Base-by-base conservation (phyloP, 2,113 vertebrate genomes). In the Leptobrachium leishanense region DNA sequence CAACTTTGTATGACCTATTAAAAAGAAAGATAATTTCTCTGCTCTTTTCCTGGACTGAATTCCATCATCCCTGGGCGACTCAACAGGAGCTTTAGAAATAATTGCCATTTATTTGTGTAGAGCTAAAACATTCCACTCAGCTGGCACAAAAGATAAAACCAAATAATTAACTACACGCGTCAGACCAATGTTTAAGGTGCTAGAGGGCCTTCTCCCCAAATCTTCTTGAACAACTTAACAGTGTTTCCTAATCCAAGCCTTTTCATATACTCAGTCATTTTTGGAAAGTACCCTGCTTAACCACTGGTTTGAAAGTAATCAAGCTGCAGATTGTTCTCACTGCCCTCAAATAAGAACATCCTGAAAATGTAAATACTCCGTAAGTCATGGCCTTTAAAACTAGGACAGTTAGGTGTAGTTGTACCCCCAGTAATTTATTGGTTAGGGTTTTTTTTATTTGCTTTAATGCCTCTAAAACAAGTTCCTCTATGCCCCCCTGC, bases 41-140 rank as follows among this genome's bases (percentile, higher is more conserved):
- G 12, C 31, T 68, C 39, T 57, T 76, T 68, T 44, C 6, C 68
- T 70, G 68, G 20, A 72, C 42, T 46, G 59, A 39, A 44, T 63
- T 74, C 43, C 43, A 5, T 72, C 57, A 43, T 31, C 43, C 39
- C 39, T 57, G 42, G 55, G 15, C 11, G 40, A 53, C 54, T 50
- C 41, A 64, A 40, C 11, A 12, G 41, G 68, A 20, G 54, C 53
- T 69, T 69, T 46, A 53, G 31, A 78, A 63, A 72, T 46, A 39
- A 50, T 31, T 59, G 4, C 2, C 75, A n/a, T 66, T 68, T 68
- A 69, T 70, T 44, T 77, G 31, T 46, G 43, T 40, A 67, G 13
- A 42, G 57, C 72, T 9, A 59, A 53, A 6, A 41, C 5, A 64
- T 64, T 63, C 57, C 57, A 43, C 72, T 15, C 55, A 59, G 11